Evolutionary conservation across 2,888 invertebrate species (phyloP).

Genomic region (Bugulina stolonifera): DNA sequence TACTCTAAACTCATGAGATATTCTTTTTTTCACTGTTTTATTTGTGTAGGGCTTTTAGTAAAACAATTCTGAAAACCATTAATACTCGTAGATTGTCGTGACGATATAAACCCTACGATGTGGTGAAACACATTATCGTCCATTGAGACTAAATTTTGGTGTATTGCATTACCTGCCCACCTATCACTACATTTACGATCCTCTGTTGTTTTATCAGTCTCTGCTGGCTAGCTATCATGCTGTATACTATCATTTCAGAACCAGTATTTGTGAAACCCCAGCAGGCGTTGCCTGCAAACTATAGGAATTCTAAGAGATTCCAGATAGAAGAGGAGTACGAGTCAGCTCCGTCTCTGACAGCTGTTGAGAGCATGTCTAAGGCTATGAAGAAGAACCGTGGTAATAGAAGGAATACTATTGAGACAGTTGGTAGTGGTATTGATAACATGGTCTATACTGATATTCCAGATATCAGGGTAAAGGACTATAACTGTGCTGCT

Average conservation of each 20-base stretch:
- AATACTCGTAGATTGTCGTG: too few relatives aligned
- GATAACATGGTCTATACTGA: neutral
- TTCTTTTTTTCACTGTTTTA: too few relatives aligned
- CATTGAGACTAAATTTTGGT: too few relatives aligned
- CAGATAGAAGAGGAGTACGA: neutral
- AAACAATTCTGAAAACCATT: too few relatives aligned
- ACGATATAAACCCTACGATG: too few relatives aligned
- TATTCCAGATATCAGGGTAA: conserved; percentile 9
- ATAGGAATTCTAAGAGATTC: neutral
- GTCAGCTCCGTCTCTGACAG: neutral
- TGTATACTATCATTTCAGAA: neutral
- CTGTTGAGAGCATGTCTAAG: neutral
- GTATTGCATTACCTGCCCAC: too few relatives aligned
- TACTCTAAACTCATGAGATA: too few relatives aligned
- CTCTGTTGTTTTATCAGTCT: too few relatives aligned
- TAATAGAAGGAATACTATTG: neutral
- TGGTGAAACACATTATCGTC: too few relatives aligned
- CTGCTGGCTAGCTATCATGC: too few relatives aligned
- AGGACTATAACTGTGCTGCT: neutral
- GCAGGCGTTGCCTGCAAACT: neutral
- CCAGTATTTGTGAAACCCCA: neutral
- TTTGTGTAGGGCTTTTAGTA: too few relatives aligned
- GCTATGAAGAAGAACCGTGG: neutral
- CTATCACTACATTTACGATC: too few relatives aligned
- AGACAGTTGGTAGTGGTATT: neutral